A percentile compares a stretch with the other conserved stretches of the same genome.
Evolutionary conservation across 2,888 invertebrate genomes (phyloP).

Genomic region (Meandrusa payeni): DNA sequence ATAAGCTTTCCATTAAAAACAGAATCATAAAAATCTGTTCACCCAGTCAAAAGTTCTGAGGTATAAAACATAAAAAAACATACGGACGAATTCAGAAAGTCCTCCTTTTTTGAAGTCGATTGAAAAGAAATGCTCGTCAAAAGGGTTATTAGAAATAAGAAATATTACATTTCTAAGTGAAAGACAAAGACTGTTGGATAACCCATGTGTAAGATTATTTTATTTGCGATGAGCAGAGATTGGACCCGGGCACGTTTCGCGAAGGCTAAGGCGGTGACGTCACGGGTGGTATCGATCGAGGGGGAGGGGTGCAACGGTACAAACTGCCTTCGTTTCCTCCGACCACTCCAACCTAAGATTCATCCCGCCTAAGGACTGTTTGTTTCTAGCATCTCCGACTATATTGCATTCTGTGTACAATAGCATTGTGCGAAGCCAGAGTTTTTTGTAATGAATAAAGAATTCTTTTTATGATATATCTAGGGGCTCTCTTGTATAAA

Average conservation of each 20-base stretch:
- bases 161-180: too few relatives aligned
- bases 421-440: background rate
- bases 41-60: too few relatives aligned
- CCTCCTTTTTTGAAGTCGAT: too few relatives aligned
- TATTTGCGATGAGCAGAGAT: slow-evolving; percentile 20
- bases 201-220: slow-evolving; percentile 4
- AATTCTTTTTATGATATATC: background rate
- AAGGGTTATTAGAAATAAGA: too few relatives aligned
- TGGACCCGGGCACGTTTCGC: slow-evolving; percentile 41
- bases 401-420: slow-evolving; percentile 30
- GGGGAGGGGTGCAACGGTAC: slow-evolving; percentile 29
- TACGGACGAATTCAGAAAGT: too few relatives aligned
- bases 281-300: slow-evolving; percentile 64
- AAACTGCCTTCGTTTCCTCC: slow-evolving; percentile 30
- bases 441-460: background rate
- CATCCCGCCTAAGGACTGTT: slow-evolving; percentile 45
- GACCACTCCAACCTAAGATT: slow-evolving; percentile 30
- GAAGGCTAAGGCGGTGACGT: slow-evolving; percentile 72
- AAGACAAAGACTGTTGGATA: background rate
- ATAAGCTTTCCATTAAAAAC: too few relatives aligned
- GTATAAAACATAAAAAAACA: too few relatives aligned
- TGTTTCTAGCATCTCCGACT: slow-evolving; percentile 34
- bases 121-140: too few relatives aligned
- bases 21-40: too few relatives aligned
- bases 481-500: background rate